These are phyloP conservation scores for Drosophila cardini DNA, from an alignment of 1,140 invertebrate species.

Conservation along the genomic window DNA sequence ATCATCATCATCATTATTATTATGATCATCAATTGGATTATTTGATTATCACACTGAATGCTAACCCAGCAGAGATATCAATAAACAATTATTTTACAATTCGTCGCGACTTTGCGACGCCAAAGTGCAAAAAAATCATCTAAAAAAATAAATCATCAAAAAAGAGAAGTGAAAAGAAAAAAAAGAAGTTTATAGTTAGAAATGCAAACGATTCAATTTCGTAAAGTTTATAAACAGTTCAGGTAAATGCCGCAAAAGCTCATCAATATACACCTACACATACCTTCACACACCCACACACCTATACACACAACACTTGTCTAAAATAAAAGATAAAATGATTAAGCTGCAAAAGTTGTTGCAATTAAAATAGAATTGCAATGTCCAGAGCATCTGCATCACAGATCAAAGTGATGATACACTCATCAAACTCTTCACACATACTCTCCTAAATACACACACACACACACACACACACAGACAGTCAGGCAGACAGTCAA, in stretches of 20 bases:
- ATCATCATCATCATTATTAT: neutral
- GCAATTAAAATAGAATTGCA: slow-evolving; percentile 22
- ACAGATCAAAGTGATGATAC: slow-evolving; percentile 68
- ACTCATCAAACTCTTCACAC: neutral
- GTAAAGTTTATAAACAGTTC: neutral
- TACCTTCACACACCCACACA: no score
- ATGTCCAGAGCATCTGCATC: slow-evolving; percentile 55
- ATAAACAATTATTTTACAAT: slow-evolving; percentile 57
- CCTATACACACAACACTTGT: neutral
- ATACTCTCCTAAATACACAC: neutral
- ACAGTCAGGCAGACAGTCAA: slow-evolving; percentile 34
- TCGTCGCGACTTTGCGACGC: slow-evolving; percentile 43
- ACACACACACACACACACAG: neutral
- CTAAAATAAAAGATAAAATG: neutral
- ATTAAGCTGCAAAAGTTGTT: slow-evolving; percentile 8
- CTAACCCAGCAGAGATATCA: slow-evolving; percentile 37
- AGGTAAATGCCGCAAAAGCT: slow-evolving; percentile 11
- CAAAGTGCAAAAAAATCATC: slow-evolving; percentile 61
- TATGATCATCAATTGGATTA: neutral
- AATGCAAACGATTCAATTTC: slow-evolving; percentile 19
- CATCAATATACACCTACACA: no score
- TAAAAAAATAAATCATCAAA: slow-evolving; percentile 51
- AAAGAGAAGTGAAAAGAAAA: neutral
- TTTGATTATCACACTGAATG: slow-evolving; percentile 5
- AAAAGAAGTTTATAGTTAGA: neutral